A percentile compares a stretch with the other conserved stretches of the same genome.
Evolutionary conservation across 2,797 vertebrate species (phyloP).

Genomic region (Pseudomugil tenellus): DNA sequence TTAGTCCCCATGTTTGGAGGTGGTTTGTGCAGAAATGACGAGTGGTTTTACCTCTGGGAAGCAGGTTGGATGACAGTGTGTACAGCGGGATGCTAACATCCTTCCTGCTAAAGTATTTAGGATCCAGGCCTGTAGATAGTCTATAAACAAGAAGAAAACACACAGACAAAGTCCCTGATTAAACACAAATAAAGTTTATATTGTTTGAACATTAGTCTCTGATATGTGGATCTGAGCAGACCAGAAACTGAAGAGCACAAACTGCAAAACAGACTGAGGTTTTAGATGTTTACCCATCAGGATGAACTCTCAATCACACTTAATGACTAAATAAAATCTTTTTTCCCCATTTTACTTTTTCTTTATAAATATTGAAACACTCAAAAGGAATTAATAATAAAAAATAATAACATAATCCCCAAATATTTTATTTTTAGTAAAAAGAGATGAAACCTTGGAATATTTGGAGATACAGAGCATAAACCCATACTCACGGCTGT

Average conservation of each 20-base stretch:
- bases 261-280: too few species aligned
- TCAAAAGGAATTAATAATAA: too few species aligned
- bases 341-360: too few species aligned
- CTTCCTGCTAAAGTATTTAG: constrained; percentile 92
- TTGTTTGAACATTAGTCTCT: not conserved
- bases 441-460: not conserved
- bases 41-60: constrained; percentile 76
- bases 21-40: not conserved
- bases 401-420: too few species aligned
- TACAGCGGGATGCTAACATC: constrained; percentile 88
- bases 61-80: constrained; percentile 83
- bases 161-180: too few species aligned
- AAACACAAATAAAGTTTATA: not conserved
- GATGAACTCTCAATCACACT: too few species aligned
- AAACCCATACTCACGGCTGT: constrained; percentile 81
- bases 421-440: too few species aligned
- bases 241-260: not conserved
- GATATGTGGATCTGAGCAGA: not conserved
- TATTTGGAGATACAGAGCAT: not conserved
- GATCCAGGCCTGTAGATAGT: constrained; percentile 84
- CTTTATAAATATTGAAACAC: too few species aligned
- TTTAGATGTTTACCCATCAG: too few species aligned
- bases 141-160: constrained; percentile 70
- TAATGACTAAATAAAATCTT: too few species aligned
- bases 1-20: too few species aligned